These are phyloP conservation scores for Borostomias antarcticus DNA, from an alignment of 2,797 vertebrate species.

Conservation along the genomic window DNA sequence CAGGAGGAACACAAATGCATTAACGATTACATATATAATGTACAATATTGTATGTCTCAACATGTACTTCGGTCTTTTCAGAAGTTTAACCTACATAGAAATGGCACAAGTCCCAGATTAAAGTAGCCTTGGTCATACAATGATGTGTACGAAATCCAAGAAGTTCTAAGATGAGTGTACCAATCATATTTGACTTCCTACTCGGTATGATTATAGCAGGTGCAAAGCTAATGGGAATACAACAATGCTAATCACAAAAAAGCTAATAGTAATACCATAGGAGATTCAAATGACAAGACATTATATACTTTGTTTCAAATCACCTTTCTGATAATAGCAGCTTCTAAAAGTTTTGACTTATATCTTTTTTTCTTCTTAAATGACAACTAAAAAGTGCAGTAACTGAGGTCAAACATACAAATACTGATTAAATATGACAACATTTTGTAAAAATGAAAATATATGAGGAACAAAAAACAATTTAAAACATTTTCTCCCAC, in stretches of 20 bases:
- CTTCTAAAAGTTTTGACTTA: constrained; percentile 75
- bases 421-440: constrained; percentile 83
- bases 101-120: constrained; percentile 13
- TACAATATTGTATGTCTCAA: constrained; percentile 16
- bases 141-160: constrained; percentile 9
- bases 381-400: constrained; percentile 86
- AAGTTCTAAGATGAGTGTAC: constrained; percentile 31
- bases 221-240: constrained; percentile 53
- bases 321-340: constrained; percentile 85
- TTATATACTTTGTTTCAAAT: constrained; percentile 69
- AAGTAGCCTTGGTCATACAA: constrained; percentile 17
- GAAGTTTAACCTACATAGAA: constrained; percentile 23
- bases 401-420: constrained; percentile 88
- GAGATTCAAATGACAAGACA: constrained; percentile 59
- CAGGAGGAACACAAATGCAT: constrained; percentile 31
- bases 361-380: constrained; percentile 66
- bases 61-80: constrained; percentile 24
- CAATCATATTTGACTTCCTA: constrained; percentile 33
- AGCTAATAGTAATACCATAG: constrained; percentile 64
- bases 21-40: constrained; percentile 30
- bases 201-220: constrained; percentile 42
- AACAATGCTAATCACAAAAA: constrained; percentile 58
- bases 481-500: constrained; percentile 32
- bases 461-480: constrained; percentile 55
- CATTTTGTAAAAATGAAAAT: constrained; percentile 65